Percentiles rank a stretch among this genome's conserved stretches.
phyloP scores from a whole-genome alignment of 2,888 invertebrate species.

The Erpobdella octoculata region DNA sequence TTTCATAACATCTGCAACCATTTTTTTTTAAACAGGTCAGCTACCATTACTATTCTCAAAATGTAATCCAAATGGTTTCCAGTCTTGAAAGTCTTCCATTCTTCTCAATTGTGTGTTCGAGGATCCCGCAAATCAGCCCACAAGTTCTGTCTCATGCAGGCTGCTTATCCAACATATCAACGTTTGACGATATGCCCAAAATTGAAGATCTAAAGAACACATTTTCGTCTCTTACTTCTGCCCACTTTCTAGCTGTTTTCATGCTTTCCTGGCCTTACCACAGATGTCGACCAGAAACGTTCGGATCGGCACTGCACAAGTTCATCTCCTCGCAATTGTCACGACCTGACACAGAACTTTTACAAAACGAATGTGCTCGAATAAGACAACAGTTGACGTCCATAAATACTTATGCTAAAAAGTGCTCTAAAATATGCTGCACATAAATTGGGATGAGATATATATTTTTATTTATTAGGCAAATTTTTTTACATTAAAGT shows the following conservation, averaged over 20 bases:
- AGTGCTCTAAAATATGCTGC: constrained; percentile 13
- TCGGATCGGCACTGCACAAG: constrained; percentile 12
- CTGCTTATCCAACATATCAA: not conserved
- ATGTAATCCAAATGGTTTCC: constrained; percentile 13
- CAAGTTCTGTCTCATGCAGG: constrained; percentile 8
- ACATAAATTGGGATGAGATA: not conserved
- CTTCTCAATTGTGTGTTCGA: not conserved
- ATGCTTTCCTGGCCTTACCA: constrained; percentile 39
- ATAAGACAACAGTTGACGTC: constrained; percentile 32
- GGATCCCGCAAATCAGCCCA: not conserved
- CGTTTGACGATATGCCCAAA: not conserved
- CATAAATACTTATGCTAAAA: constrained; percentile 25
- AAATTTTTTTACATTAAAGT: not conserved
- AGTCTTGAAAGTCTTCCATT: constrained; percentile 24
- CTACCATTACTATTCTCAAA: constrained; percentile 8
- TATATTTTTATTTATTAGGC: not conserved
- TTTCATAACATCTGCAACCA: not conserved
- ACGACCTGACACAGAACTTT: constrained; percentile 4
- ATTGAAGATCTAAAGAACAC: not conserved
- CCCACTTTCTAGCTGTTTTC: constrained; percentile 37
- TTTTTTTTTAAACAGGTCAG: constrained; percentile 4
- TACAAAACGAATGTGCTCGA: constrained; percentile 33
- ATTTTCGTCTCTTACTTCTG: not conserved
- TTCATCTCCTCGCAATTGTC: constrained; percentile 21
- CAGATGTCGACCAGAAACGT: not conserved